Conservation (phyloP, 2,797 vertebrate genomes). For the Oryzias sinensis region DNA sequence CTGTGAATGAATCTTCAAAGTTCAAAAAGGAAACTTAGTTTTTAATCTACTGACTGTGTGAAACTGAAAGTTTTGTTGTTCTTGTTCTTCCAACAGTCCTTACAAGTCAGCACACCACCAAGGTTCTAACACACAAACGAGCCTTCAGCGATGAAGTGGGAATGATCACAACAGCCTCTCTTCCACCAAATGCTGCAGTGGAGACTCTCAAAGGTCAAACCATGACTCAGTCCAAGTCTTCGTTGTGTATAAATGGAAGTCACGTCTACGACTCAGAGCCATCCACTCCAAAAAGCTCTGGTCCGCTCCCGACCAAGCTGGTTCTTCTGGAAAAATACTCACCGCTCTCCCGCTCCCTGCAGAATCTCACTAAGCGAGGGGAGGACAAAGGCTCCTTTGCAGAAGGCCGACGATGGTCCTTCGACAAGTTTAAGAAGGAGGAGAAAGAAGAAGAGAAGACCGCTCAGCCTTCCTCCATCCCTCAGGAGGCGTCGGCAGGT, state of each 20-base stretch:
- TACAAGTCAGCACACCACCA: slow-evolving; percentile 79
- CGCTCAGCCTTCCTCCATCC: slow-evolving; percentile 36
- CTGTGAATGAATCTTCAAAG: too few relatives aligned
- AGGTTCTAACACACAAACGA: slow-evolving; percentile 87
- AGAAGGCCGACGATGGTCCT: slow-evolving; percentile 74
- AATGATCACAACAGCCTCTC: slow-evolving; percentile 66
- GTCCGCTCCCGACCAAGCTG: slow-evolving; percentile 70
- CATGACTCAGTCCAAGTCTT: slow-evolving; percentile 83
- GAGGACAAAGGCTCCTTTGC: slow-evolving; percentile 74
- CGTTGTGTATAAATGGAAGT: slow-evolving; percentile 94
- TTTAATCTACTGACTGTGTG: too few relatives aligned
- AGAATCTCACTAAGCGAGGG: slow-evolving; percentile 72
- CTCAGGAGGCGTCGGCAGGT: slow-evolving; percentile 63
- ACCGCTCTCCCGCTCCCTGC: slow-evolving; percentile 78
- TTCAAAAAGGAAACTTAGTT: too few relatives aligned
- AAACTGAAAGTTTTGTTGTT: not conserved
- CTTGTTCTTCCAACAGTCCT: slow-evolving; percentile 68
- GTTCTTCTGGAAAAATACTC: slow-evolving; percentile 79
- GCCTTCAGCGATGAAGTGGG: slow-evolving; percentile 89
- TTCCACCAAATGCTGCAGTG: slow-evolving; percentile 58
- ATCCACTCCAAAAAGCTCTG: slow-evolving; percentile 48
- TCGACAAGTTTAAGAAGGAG: slow-evolving; percentile 78
- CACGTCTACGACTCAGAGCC: slow-evolving; percentile 87
- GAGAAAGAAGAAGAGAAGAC: slow-evolving; percentile 74
- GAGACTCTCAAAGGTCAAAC: slow-evolving; percentile 81